Conservation (phyloP, 2,888 invertebrate species). For the Synergus gifuensis region DNA sequence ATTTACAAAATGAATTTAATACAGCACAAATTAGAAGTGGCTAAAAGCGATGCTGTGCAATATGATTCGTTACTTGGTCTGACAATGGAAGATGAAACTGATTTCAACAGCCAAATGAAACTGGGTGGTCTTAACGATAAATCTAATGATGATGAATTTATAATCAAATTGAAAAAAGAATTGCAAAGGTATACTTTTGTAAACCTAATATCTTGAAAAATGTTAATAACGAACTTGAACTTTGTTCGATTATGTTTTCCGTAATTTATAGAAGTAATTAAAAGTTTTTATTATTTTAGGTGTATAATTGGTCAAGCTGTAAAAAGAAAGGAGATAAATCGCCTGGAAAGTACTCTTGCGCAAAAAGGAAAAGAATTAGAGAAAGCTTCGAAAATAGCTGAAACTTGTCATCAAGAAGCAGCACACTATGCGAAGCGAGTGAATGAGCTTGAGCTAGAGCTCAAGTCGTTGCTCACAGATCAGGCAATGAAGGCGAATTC, state of each 20-base stretch:
- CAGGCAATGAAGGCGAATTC: constrained; percentile 70
- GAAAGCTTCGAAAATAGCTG: constrained; percentile 63
- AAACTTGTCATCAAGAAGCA: constrained; percentile 68
- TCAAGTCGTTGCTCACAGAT: constrained; percentile 71
- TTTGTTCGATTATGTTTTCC: background rate
- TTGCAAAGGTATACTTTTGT: constrained; percentile 69
- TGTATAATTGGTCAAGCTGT: constrained; percentile 77
- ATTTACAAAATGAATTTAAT: constrained; percentile 44
- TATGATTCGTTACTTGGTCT: constrained; percentile 71
- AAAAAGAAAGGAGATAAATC: constrained; percentile 80
- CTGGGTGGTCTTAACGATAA: constrained; percentile 65
- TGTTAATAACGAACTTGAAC: background rate
- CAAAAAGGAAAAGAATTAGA: constrained; percentile 75
- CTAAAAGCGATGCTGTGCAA: constrained; percentile 68
- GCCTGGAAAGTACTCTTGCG: constrained; percentile 74
- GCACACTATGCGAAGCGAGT: constrained; percentile 68
- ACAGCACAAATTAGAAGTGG: constrained; percentile 69
- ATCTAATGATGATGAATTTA: constrained; percentile 73
- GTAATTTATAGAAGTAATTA: background rate
- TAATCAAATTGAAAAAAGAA: constrained; percentile 78
- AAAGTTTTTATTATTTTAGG: constrained; percentile 59
- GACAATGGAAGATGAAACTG: constrained; percentile 69
- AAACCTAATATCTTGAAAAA: background rate
- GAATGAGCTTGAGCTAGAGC: constrained; percentile 70
- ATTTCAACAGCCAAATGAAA: constrained; percentile 72